These are phyloP conservation scores for Drosophila conformis DNA, from an alignment of 2,888 invertebrate species.

Conservation along the genomic window DNA sequence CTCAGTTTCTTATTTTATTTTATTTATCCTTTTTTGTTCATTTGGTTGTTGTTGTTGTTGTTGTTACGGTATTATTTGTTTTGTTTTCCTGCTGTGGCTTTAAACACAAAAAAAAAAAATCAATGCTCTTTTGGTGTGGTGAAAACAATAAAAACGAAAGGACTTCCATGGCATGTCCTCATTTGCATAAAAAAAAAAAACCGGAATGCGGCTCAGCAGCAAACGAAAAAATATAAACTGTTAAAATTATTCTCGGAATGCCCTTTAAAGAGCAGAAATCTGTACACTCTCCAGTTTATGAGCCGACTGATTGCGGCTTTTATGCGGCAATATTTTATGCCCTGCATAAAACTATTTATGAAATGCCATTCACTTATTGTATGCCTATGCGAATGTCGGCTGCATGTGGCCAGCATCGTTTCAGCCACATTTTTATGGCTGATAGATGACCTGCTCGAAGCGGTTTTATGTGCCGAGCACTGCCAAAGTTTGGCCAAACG, in stretches of 20 bases:
- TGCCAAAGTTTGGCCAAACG: constrained; percentile 34
- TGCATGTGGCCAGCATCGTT: constrained; percentile 42
- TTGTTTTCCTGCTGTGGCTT: constrained; percentile 47
- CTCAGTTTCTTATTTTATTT: constrained; percentile 20
- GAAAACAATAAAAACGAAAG: constrained; percentile 45
- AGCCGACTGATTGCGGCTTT: constrained; percentile 50
- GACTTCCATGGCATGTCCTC: constrained; percentile 19
- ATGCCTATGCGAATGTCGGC: constrained; percentile 15
- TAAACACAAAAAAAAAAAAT: constrained; percentile 32
- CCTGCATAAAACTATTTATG: constrained; percentile 71
- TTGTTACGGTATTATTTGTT: constrained; percentile 26
- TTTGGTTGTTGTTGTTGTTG: neutral
- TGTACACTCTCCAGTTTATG: constrained; percentile 17
- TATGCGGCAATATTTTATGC: constrained; percentile 44
- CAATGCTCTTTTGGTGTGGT: constrained; percentile 38
- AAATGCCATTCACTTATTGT: constrained; percentile 45
- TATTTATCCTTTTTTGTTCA: constrained; percentile 24
- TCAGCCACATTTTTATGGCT: constrained; percentile 49
- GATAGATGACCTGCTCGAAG: constrained; percentile 23
- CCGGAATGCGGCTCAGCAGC: neutral
- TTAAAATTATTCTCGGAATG: constrained; percentile 16
- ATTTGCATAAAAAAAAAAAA: constrained; percentile 48
- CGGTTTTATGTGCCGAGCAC: constrained; percentile 50
- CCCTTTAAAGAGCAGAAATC: constrained; percentile 44
- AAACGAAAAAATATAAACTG: constrained; percentile 24